Evolutionary conservation across 2,888 invertebrate species (phyloP).

Genomic region (Drosophila anomalata): DNA sequence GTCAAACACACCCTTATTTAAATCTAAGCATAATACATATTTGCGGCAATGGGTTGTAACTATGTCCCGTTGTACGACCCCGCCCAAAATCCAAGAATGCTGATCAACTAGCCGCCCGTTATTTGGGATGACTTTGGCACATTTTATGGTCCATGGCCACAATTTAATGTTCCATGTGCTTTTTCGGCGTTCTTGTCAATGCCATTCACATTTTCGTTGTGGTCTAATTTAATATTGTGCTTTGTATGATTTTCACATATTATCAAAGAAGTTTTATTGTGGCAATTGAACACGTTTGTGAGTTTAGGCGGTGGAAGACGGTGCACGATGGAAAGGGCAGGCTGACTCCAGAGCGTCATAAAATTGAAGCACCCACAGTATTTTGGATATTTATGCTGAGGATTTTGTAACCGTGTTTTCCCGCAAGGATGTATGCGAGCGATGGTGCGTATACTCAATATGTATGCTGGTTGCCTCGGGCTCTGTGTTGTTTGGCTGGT

Average conservation of each 20-base stretch:
- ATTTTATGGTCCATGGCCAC: conserved; percentile 48
- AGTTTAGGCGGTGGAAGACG: conserved; percentile 4
- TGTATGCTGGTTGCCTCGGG: conserved; percentile 55
- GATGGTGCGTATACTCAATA: conserved; percentile 39
- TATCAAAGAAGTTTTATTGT: conserved; percentile 78
- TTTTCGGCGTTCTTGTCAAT: conserved; percentile 26
- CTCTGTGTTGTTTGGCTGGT: conserved; percentile 44
- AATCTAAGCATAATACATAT: conserved; percentile 10
- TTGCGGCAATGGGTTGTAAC: conserved; percentile 21
- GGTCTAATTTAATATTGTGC: conserved; percentile 78
- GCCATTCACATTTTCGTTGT: conserved; percentile 49
- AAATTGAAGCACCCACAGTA: conserved; percentile 72
- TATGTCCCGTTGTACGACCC: conserved; percentile 12
- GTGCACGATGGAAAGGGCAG: conserved; percentile 1
- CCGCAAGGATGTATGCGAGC: conserved; percentile 11
- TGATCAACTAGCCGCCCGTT: conserved; percentile 38
- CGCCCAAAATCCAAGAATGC: conserved; percentile 12
- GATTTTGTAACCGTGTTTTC: conserved; percentile 62
- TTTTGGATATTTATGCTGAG: conserved; percentile 71
- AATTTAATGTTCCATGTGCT: conserved; percentile 42
- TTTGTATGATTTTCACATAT: conserved; percentile 79
- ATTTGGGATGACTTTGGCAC: conserved; percentile 61
- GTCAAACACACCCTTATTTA: no score
- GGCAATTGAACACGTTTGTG: conserved; percentile 77
- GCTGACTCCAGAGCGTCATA: conserved; percentile 53